These are phyloP conservation scores for Drosophila histrio DNA, from an alignment of 2,888 invertebrate species.

Conservation along the genomic window DNA sequence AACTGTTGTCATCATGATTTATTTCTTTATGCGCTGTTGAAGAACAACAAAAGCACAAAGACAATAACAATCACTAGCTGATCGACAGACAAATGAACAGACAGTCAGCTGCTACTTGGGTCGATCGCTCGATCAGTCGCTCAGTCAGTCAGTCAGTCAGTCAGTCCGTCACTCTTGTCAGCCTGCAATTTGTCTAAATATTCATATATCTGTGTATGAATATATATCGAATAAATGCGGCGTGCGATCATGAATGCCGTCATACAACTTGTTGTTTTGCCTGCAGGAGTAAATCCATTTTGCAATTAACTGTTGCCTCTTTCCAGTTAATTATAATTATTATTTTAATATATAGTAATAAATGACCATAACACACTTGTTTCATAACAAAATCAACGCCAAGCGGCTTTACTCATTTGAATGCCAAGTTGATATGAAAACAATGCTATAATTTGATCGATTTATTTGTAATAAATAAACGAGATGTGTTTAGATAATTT, in stretches of 20 bases:
- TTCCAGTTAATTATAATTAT: slow-evolving; percentile 68
- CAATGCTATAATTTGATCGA: not conserved
- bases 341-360: slow-evolving; percentile 34
- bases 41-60: slow-evolving; percentile 50
- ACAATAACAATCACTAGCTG: slow-evolving; percentile 41
- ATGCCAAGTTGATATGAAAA: slow-evolving; percentile 28
- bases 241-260: slow-evolving; percentile 56
- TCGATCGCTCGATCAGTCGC: slow-evolving; percentile 23
- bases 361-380: slow-evolving; percentile 38
- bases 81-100: slow-evolving; percentile 62
- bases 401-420: slow-evolving; percentile 41
- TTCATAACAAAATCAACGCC: slow-evolving; percentile 38
- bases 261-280: slow-evolving; percentile 63
- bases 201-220: slow-evolving; percentile 19
- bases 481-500: not conserved
- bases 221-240: slow-evolving; percentile 29
- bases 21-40: slow-evolving; percentile 45
- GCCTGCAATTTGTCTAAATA: slow-evolving; percentile 47
- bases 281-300: slow-evolving; percentile 73
- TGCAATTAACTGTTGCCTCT: slow-evolving; percentile 61
- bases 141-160: slow-evolving; percentile 23
- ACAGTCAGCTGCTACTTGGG: slow-evolving; percentile 29
- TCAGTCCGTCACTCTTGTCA: slow-evolving; percentile 24
- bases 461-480: not conserved
- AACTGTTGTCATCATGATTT: slow-evolving; percentile 80